Base-by-base conservation (phyloP, 2,888 invertebrate species). In the Xanthorhoe designata region DNA sequence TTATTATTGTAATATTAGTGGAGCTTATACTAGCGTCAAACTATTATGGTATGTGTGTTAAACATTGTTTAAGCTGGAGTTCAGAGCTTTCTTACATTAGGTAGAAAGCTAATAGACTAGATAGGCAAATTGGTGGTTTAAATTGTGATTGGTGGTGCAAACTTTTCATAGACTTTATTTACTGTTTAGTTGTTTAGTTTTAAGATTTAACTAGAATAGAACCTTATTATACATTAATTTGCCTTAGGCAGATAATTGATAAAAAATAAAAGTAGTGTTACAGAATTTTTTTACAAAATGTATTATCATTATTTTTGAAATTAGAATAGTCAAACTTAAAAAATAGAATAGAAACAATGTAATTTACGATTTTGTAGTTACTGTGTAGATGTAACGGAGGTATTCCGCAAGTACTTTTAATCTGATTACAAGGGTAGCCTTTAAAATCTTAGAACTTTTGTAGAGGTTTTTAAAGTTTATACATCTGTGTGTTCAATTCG, bases 111-210 rank as follows among this genome's bases (percentile, higher is more conserved):
- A 77, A 75, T 86, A 86, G 83, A 80, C 74, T 84, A 87, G 84
- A 77, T 79, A 71, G 70, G 74, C 68, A 62, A 78, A 70, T 81
- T 86, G 86, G 85, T 87, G 87, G 86, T 85, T 82, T 78, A 79
- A 77, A 84, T 79, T 86, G 83, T 88, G 78, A 90, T 88, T 91
- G 93, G 93, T 93, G 93, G 93, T 93, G 93, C 93, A 92, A 93
- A 90, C 91, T 92, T 91, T 81, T 71, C 72, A 75, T 71, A 72
- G 70, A 72, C 63, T 29, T 81, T 82, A 84, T 83, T 85, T 82
- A 83, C 76, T 82, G 79, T 85, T 86, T 80, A n/a, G n/a, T n/a
- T n/a, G n/a, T n/a, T 81, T 91, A 91, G 86, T 75, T 81, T 79
- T 92, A 90, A 91, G 89, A 83, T 67, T 79, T 63, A 70, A 54